Evolutionary conservation across 2,888 invertebrate species (phyloP), one percentile per base, ranked within the genome.

Genomic region (Autographa gamma): DNA sequence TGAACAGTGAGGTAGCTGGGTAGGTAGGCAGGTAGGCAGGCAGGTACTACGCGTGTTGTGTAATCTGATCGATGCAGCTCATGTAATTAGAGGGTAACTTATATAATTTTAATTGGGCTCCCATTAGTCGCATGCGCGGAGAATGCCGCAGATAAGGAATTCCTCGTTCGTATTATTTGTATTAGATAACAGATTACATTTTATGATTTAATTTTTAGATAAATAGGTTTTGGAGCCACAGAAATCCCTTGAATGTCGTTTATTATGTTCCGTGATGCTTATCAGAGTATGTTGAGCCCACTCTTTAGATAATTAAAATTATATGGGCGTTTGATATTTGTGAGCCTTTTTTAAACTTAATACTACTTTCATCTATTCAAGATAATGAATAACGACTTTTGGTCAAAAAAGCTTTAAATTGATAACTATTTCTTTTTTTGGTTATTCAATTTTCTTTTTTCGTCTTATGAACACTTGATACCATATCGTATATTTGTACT

Each of bases 181-280:
- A 32, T 16, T n/a, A 41, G 63, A 61, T 52, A 75, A 74, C n/a
- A 62, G 63, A 61, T 52, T 68, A 74, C n/a, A 62, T 43, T 13
- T 19, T 18, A 72, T 60, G 43, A 56, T 63, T 38, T 18, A 32
- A 18, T 6, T 60, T 18, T 41, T 8, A 61, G 19, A 61, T 61
- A 43, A 61, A 19, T 56, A 56, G 19, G 3, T 54, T 54, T 54
- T 0, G 54, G 8, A 56, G 8, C 25, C 4, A 5, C 2, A 19
- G 19, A 14, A 25, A 19, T 13, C 18, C 25, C 9, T 56, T 25
- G 54, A 56, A 56, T 14, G 19, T 4, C 19, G 54, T 56, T 25
- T 19, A 48, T n/a, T 48, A 9, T 16, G 19, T 56, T 25, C 19
- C 54, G 19, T n/a, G 48, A 48, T 48, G 48, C 43, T 48, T n/a